Conservation (phyloP, 2,888 invertebrate genomes). For the Stenodema calcarata region DNA sequence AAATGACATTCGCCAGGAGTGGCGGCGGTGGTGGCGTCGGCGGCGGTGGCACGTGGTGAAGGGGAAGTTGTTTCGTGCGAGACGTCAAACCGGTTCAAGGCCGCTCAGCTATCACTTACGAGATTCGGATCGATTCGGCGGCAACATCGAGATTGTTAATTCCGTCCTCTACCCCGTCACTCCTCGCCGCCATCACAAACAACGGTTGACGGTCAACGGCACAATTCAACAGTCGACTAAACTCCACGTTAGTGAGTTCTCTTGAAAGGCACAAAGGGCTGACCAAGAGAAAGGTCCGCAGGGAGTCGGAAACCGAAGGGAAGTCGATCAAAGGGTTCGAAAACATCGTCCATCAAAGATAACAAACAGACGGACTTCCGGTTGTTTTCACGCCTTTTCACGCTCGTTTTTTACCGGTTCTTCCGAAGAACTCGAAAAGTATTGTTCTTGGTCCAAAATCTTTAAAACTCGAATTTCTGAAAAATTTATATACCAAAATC, state of each 20-base stretch:
- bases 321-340: background rate
- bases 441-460: too few species aligned
- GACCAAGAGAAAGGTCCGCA: background rate
- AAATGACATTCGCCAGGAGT: background rate
- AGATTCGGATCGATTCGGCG: background rate
- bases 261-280: background rate
- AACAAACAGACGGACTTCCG: too few species aligned
- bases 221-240: background rate
- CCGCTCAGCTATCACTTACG: background rate
- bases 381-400: too few species aligned
- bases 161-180: background rate
- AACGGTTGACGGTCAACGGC: background rate
- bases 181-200: background rate
- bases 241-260: background rate
- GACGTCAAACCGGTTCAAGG: background rate
- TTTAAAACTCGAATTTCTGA: too few species aligned
- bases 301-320: background rate
- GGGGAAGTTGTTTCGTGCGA: background rate
- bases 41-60: too few species aligned
- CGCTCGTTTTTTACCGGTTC: too few species aligned
- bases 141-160: background rate
- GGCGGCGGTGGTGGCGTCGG: too few species aligned
- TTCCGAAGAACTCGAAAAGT: too few species aligned
- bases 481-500: too few species aligned
- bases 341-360: too few species aligned